Evolutionary conservation across 2,113 vertebrate genomes (phyloP).

Genomic region (Charadrius vociferus): DNA sequence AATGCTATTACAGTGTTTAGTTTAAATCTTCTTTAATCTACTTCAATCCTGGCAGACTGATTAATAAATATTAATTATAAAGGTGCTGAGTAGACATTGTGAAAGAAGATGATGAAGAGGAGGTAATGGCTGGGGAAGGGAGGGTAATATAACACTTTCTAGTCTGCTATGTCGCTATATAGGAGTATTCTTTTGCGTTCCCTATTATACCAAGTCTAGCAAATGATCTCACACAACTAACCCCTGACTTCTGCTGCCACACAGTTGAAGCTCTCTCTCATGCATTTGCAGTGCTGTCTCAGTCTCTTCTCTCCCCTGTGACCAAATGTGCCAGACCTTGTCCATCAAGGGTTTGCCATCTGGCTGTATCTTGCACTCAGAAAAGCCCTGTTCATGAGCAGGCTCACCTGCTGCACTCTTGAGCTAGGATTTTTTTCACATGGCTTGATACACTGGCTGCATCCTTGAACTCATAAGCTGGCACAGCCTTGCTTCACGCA

Average conservation of each 20-base stretch:
- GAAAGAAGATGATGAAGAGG: background rate
- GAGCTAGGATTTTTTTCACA: background rate
- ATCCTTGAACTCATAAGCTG: background rate
- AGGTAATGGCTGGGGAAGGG: background rate
- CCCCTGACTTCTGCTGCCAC: background rate
- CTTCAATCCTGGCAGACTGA: background rate
- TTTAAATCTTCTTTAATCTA: conserved; percentile 49
- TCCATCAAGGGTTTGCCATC: background rate
- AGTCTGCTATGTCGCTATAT: background rate
- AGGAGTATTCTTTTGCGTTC: background rate
- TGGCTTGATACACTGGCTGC: background rate
- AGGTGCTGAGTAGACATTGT: conserved; percentile 22
- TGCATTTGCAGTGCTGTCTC: background rate
- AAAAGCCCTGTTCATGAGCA: background rate
- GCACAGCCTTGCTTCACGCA: background rate
- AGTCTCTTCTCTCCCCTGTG: background rate
- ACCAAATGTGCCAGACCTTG: background rate
- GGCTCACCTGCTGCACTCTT: background rate
- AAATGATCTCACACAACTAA: background rate
- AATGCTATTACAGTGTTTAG: background rate
- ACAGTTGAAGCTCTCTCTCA: background rate
- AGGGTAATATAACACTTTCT: background rate
- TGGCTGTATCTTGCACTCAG: accelerated
- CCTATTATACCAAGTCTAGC: background rate
- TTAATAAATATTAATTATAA: conserved; percentile 55